These are phyloP conservation scores for Hiodon alosoides DNA, from an alignment of 2,113 vertebrate species.

Conservation along the genomic window DNA sequence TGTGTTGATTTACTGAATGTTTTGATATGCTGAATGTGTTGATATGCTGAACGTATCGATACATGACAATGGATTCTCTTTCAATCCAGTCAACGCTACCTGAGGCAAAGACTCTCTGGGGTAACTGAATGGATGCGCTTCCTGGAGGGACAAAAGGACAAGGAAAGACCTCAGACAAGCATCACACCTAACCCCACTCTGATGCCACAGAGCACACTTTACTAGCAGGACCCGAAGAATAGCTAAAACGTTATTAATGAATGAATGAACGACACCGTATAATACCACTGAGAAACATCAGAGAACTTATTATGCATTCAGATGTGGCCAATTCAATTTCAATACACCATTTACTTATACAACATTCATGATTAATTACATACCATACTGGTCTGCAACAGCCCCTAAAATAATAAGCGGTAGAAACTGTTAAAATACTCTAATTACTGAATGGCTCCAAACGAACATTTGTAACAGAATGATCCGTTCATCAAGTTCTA, in stretches of 20 bases:
- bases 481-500: too few relatives aligned
- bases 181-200: background rate
- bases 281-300: background rate
- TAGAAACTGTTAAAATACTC: too few relatives aligned
- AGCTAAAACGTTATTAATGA: too few relatives aligned
- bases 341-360: background rate
- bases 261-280: background rate
- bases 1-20: too few relatives aligned
- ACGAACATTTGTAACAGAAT: too few relatives aligned
- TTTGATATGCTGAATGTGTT: too few relatives aligned
- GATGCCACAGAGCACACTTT: background rate
- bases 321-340: too few relatives aligned
- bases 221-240: too few relatives aligned
- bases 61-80: too few relatives aligned
- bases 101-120: slow-evolving; percentile 52
- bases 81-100: slow-evolving; percentile 38
- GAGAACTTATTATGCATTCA: too few relatives aligned
- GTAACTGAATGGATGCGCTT: slow-evolving; percentile 29
- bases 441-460: too few relatives aligned
- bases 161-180: slow-evolving; percentile 33
- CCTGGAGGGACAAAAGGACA: slow-evolving; percentile 49
- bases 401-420: background rate
- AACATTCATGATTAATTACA: background rate
- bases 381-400: background rate
- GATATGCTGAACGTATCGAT: too few relatives aligned